Percentiles rank a stretch among this genome's conserved stretches.
phyloP scores from a whole-genome alignment of 2,113 vertebrate genomes.

The Eudyptes chrysolophus region DNA sequence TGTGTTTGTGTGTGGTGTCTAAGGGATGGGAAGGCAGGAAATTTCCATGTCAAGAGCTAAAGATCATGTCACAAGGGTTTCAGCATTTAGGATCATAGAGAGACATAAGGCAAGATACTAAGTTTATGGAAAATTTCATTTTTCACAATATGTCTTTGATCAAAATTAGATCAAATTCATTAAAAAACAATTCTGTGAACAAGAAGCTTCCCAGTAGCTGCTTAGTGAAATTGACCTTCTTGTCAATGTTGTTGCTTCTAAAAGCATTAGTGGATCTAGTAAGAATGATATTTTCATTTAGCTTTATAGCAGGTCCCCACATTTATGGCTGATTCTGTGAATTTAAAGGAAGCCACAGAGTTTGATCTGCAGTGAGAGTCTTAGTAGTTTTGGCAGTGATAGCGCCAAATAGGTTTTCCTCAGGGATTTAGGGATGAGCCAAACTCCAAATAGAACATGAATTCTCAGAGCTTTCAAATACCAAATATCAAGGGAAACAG shows the following conservation, averaged over 20 bases:
- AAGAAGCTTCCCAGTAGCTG: not conserved
- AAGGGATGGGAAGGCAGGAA: fast-evolving
- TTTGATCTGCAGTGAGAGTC: not conserved
- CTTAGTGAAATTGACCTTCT: not conserved
- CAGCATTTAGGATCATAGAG: not conserved
- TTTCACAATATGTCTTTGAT: not conserved
- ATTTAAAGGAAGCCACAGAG: not conserved
- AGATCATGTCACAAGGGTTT: not conserved
- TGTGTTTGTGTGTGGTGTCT: not conserved
- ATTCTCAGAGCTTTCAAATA: not conserved
- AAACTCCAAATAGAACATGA: not conserved
- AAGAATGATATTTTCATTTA: not conserved
- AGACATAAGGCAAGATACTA: not conserved
- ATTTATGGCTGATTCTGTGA: not conserved
- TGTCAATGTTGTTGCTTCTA: not conserved
- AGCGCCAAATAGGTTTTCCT: not conserved
- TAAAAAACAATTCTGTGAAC: not conserved
- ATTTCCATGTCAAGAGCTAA: not conserved
- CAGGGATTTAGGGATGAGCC: not conserved
- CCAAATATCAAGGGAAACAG: not conserved
- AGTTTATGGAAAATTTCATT: not conserved
- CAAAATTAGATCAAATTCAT: not conserved
- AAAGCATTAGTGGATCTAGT: not conserved
- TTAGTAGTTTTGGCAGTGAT: not conserved
- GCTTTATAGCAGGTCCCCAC: not conserved